Percentiles rank a stretch among this genome's conserved stretches.
Evolutionary conservation across 2,888 invertebrate genomes (phyloP).

Genomic region (Lepas anatifera): DNA sequence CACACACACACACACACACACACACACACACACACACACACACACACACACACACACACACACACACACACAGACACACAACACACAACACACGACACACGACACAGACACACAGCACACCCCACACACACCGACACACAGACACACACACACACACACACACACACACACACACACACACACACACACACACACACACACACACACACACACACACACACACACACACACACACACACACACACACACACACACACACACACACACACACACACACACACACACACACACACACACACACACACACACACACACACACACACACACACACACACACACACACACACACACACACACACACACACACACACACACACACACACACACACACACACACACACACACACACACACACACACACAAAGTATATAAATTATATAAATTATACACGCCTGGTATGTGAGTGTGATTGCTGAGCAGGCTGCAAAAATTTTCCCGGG

Average conservation of each 20-base stretch:
- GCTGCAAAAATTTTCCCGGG: too few species aligned
- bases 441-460: too few species aligned
- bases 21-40: background rate
- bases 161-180: background rate
- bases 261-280: background rate
- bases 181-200: background rate
- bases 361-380: background rate
- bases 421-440: too few species aligned
- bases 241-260: background rate
- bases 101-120: background rate
- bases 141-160: background rate
- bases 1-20: background rate
- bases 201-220: background rate
- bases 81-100: background rate
- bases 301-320: background rate
- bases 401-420: background rate
- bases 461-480: too few species aligned
- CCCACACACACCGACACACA: background rate
- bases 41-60: background rate
- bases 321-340: background rate
- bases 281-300: background rate
- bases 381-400: background rate
- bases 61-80: background rate
- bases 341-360: background rate
- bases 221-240: background rate